phyloP scores from a whole-genome alignment of 1,140 invertebrate genomes.

The Penaeus japonicus region DNA sequence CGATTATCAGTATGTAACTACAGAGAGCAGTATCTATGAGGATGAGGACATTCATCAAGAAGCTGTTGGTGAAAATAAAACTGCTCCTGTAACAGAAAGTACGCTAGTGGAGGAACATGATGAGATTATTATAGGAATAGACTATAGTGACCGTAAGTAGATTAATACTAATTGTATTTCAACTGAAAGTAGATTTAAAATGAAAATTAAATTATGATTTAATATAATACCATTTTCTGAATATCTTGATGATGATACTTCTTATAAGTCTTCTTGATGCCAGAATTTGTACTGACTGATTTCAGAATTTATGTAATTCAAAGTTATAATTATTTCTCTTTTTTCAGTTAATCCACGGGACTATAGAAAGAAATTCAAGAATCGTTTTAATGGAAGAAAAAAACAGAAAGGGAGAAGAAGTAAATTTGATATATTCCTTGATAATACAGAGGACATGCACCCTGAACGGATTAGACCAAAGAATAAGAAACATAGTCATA shows the following conservation, averaged over 20 bases:
- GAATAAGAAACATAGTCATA: background rate
- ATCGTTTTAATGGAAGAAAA: background rate
- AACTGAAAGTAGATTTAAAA: too few species aligned
- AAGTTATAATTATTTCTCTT: too few species aligned
- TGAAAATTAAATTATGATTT: constrained; percentile 32
- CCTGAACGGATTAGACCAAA: too few species aligned
- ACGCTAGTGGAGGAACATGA: background rate
- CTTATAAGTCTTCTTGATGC: too few species aligned
- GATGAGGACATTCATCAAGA: background rate
- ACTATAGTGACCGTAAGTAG: too few species aligned
- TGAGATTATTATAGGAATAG: constrained; percentile 31
- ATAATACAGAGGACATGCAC: too few species aligned
- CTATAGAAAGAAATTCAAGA: background rate
- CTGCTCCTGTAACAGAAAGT: too few species aligned
- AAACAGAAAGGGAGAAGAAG: background rate
- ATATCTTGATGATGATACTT: background rate
- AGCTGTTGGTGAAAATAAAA: background rate
- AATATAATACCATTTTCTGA: background rate
- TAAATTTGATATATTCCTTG: background rate
- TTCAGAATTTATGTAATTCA: too few species aligned
- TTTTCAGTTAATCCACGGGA: background rate
- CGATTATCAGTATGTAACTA: background rate
- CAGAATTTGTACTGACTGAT: too few species aligned
- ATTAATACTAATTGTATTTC: too few species aligned
- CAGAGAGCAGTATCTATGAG: background rate